phyloP scores from a whole-genome alignment of 1,140 invertebrate genomes.

The Dreissena polymorpha region DNA sequence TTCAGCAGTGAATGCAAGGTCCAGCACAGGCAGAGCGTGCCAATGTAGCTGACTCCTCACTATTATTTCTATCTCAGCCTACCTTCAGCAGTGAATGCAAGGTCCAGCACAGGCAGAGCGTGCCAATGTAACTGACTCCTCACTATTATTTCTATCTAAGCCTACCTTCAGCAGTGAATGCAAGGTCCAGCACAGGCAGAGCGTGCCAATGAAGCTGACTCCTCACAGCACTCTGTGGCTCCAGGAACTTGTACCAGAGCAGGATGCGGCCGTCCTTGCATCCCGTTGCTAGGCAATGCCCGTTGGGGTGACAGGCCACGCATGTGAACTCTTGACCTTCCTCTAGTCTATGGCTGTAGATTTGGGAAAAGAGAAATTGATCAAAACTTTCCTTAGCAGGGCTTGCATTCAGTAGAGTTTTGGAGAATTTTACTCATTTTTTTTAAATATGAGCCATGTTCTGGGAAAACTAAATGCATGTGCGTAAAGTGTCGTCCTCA shows the following conservation, averaged over 20 bases:
- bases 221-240: slow-evolving; percentile 76
- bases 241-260: slow-evolving; percentile 83
- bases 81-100: no score
- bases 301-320: slow-evolving; percentile 86
- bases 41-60: no score
- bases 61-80: no score
- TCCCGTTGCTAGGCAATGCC: slow-evolving; percentile 86
- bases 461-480: no score
- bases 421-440: background rate
- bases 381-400: background rate
- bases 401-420: background rate
- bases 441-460: background rate
- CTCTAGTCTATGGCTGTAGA: slow-evolving; percentile 26
- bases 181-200: slow-evolving; percentile 85
- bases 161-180: slow-evolving; percentile 86
- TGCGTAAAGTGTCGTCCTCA: no score
- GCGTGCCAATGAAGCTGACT: slow-evolving; percentile 90
- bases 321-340: slow-evolving; percentile 83
- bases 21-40: no score
- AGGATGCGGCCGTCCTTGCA: slow-evolving; percentile 85
- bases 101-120: no score
- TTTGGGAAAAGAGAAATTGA: background rate
- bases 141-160: no score
- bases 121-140: no score
- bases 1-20: no score